Evolutionary conservation across 2,113 vertebrate genomes (phyloP).

Genomic region (Menura novaehollandiae): DNA sequence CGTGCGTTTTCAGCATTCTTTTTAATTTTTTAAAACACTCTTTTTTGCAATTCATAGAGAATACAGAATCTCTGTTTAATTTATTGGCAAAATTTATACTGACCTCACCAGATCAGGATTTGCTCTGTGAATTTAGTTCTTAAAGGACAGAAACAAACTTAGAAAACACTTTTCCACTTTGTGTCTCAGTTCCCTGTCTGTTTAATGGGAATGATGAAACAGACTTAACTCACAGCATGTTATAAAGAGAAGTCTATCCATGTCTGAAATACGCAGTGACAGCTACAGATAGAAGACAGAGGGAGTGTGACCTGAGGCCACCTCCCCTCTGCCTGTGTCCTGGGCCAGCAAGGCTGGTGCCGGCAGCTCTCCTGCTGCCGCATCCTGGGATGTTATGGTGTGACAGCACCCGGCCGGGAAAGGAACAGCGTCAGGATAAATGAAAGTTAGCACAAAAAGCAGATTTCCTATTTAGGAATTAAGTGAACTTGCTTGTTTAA

Average conservation of each 20-base stretch:
- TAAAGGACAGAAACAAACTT: background rate
- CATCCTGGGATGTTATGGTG: rapidly evolving
- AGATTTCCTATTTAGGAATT: background rate
- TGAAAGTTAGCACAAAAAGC: background rate
- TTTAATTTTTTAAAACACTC: background rate
- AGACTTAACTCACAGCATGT: background rate
- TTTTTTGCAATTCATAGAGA: background rate
- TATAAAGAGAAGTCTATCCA: background rate
- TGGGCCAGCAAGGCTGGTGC: background rate
- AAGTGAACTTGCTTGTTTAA: background rate
- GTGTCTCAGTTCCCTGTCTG: background rate
- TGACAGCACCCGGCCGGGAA: background rate
- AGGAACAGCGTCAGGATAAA: background rate
- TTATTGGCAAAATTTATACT: background rate
- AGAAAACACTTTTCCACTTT: background rate
- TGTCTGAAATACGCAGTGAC: background rate
- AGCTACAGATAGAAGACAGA: background rate
- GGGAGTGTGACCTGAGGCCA: background rate
- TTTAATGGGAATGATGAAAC: background rate
- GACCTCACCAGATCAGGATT: background rate
- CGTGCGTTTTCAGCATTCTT: background rate
- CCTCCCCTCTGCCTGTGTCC: rapidly evolving
- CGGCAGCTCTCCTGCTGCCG: background rate
- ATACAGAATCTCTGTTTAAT: background rate
- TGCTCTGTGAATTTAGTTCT: background rate